These are phyloP conservation scores for Meandrusa payeni DNA, from an alignment of 2,888 invertebrate genomes.

Conservation along the genomic window DNA sequence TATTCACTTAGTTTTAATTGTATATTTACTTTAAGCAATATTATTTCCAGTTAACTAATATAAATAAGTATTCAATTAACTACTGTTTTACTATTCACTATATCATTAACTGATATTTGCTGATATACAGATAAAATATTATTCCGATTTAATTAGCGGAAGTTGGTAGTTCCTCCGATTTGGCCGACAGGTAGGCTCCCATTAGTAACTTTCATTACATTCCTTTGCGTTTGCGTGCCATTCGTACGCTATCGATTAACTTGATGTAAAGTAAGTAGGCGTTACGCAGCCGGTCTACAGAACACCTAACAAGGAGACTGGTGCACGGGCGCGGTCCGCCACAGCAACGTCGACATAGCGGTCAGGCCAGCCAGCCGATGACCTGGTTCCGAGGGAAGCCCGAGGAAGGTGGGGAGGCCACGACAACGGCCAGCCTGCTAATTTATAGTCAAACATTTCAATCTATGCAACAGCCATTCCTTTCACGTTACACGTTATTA, in stretches of 20 bases:
- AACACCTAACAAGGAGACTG: slow-evolving; percentile 43
- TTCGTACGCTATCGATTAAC: slow-evolving; percentile 36
- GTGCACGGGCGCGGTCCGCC: slow-evolving; percentile 50
- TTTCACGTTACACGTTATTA: slow-evolving; percentile 8
- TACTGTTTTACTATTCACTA: no score
- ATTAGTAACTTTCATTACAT: slow-evolving; percentile 31
- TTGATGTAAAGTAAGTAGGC: slow-evolving; percentile 36
- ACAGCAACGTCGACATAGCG: slow-evolving; percentile 46
- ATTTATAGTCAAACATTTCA: slow-evolving; percentile 15
- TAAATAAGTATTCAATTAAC: no score
- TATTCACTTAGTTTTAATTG: no score
- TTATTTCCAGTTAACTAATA: no score
- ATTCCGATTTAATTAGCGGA: no score
- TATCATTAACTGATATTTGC: no score
- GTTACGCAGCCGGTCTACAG: slow-evolving; percentile 39
- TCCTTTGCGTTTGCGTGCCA: slow-evolving; percentile 36
- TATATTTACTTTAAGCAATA: no score
- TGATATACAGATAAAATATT: no score
- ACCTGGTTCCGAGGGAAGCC: slow-evolving; percentile 74
- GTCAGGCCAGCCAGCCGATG: slow-evolving; percentile 63
- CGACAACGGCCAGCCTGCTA: slow-evolving; percentile 6
- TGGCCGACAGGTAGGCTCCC: slow-evolving; percentile 6
- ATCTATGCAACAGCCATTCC: slow-evolving; percentile 7
- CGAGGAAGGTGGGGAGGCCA: slow-evolving; percentile 46
- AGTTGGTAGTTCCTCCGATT: no score